phyloP scores from a whole-genome alignment of 2,113 vertebrate species.

The Urocitellus parryii region DNA sequence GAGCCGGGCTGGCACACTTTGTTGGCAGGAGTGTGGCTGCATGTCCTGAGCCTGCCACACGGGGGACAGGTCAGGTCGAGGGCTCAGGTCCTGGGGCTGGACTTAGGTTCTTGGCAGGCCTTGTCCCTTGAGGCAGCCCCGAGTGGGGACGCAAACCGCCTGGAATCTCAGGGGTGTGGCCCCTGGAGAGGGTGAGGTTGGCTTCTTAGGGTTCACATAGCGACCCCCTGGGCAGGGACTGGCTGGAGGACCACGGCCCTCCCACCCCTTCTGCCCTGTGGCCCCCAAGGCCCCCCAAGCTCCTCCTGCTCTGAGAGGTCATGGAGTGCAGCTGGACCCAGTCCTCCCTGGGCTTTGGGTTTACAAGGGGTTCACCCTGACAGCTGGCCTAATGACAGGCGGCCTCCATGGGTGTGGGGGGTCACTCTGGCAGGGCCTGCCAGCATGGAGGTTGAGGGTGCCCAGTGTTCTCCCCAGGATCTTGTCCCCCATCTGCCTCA shows the following conservation, averaged over 20 bases:
- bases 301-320: not conserved
- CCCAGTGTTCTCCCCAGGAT: not conserved
- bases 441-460: not conserved
- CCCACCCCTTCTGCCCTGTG: rapidly evolving
- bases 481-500: not conserved
- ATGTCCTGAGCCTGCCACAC: not conserved
- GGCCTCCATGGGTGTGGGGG: not conserved
- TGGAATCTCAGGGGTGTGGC: no score
- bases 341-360: not conserved
- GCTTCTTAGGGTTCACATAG: no score
- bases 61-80: not conserved
- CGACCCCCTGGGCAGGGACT: rapidly evolving
- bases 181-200: not conserved
- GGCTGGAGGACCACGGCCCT: not conserved
- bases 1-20: no score
- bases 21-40: not conserved
- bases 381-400: rapidly evolving
- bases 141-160: no score
- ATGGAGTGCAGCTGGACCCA: no score
- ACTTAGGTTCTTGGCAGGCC: not conserved
- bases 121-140: not conserved
- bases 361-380: no score
- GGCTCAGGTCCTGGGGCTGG: rapidly evolving
- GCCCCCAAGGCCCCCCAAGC: no score
- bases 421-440: not conserved